These are phyloP conservation scores for Scolanthus callimorphus DNA, from an alignment of 92 coral and sea anemone species.

Conservation along the genomic window DNA sequence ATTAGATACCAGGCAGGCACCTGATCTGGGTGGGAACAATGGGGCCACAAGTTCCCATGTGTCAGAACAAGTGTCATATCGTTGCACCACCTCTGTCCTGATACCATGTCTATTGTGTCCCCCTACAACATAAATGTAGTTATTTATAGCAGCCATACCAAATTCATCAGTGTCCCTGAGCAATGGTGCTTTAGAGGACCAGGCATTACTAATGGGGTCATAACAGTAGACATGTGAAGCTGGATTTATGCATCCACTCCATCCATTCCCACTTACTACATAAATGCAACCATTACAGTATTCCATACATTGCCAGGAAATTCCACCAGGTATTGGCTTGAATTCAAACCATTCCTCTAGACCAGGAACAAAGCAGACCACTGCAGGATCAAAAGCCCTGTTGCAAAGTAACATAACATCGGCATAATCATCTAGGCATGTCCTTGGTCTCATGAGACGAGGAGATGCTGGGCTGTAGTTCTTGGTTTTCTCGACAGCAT, in stretches of 20 bases:
- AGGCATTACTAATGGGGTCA: slow-evolving; percentile 1
- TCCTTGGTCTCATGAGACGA: neutral
- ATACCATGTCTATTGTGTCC: slow-evolving; percentile 6
- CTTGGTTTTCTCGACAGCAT: neutral
- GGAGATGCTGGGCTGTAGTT: neutral
- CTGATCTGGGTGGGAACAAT: slow-evolving; percentile 9
- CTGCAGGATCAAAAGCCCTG: slow-evolving; percentile 8
- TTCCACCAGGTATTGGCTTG: slow-evolving; percentile 2
- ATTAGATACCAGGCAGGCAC: slow-evolving; percentile 4
- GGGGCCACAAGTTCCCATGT: slow-evolving; percentile 11
- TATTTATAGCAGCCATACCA: slow-evolving; percentile 3
- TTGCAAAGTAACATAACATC: slow-evolving; percentile 4
- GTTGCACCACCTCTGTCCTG: slow-evolving; percentile 1
- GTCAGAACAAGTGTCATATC: slow-evolving; percentile 7
- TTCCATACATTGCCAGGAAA: slow-evolving; percentile 11
- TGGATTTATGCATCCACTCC: slow-evolving; percentile 8
- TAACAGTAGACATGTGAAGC: slow-evolving; percentile 9
- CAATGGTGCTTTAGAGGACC: slow-evolving; percentile 4
- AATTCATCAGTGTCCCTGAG: slow-evolving; percentile 10
- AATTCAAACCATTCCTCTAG: slow-evolving; percentile 7
- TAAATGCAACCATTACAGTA: slow-evolving; percentile 10
- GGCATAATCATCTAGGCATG: slow-evolving; percentile 1
- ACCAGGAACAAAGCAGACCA: neutral
- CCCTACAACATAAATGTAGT: slow-evolving; percentile 7
- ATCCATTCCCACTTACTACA: slow-evolving; percentile 10